Evolutionary conservation across 2,888 invertebrate species (phyloP).

Genomic region (Galerucella nymphaeae): DNA sequence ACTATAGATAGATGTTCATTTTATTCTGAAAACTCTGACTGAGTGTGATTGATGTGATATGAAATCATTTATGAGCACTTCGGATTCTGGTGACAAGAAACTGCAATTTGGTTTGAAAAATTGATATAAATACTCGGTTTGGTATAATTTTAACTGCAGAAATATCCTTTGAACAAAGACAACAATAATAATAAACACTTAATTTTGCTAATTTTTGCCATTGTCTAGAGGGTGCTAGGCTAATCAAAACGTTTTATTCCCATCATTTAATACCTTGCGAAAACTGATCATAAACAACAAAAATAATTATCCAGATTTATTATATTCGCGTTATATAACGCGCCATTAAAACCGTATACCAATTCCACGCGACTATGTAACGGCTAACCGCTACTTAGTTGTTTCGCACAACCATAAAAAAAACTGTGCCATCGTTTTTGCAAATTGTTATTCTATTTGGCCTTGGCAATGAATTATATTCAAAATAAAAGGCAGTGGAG

Average conservation of each 20-base stretch:
- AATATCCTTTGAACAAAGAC: too few relatives aligned
- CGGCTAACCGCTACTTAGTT: not conserved
- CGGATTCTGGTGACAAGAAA: not conserved
- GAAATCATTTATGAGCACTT: conserved; percentile 18
- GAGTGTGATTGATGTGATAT: conserved; percentile 35
- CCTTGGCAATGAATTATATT: conserved; percentile 48
- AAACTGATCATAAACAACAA: too few relatives aligned
- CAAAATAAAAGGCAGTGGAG: conserved; percentile 54
- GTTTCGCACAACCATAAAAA: conserved; percentile 5
- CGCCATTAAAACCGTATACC: not conserved
- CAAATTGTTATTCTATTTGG: conserved; percentile 36
- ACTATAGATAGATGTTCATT: conserved; percentile 30
- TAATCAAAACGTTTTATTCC: too few relatives aligned
- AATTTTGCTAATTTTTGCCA: too few relatives aligned
- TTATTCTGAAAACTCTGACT: conserved; percentile 27
- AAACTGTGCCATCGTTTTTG: conserved; percentile 20
- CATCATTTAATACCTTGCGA: too few relatives aligned
- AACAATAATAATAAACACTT: too few relatives aligned
- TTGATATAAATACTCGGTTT: not conserved
- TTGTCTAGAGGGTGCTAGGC: too few relatives aligned
- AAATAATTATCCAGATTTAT: too few relatives aligned
- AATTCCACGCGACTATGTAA: not conserved
- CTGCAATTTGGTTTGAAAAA: not conserved
- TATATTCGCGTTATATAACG: too few relatives aligned
- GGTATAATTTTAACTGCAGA: too few relatives aligned